These are phyloP conservation scores for Scolopax mira DNA, from an alignment of 2,113 vertebrate species.

Conservation along the genomic window DNA sequence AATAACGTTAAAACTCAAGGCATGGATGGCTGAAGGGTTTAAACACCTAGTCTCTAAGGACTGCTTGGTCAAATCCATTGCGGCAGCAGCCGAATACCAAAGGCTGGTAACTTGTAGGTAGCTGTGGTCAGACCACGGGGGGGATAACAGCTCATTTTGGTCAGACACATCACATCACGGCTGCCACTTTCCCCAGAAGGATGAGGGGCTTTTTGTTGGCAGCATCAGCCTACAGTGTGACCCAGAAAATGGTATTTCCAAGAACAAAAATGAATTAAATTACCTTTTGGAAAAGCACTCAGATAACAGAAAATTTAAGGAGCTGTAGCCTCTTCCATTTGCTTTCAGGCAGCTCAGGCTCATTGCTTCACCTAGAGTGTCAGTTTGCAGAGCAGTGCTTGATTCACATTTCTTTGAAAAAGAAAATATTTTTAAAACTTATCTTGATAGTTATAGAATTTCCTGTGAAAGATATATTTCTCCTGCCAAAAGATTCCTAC, in stretches of 20 bases:
- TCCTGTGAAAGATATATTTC: conserved; percentile 53
- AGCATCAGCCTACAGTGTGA: not conserved
- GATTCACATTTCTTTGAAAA: conserved; percentile 19
- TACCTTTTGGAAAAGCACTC: not conserved
- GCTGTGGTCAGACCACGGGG: not conserved
- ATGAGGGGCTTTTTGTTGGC: not conserved
- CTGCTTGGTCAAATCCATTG: not conserved
- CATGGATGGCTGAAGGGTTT: not conserved
- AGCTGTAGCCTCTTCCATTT: not conserved
- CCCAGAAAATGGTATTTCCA: not conserved
- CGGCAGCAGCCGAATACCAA: not conserved
- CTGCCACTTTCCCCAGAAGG: not conserved
- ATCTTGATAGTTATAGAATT: conserved; percentile 62
- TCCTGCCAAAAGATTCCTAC: conserved; percentile 59
- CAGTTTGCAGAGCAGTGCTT: not conserved
- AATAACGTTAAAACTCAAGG: not conserved
- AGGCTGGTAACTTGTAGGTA: not conserved
- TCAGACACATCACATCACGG: not conserved
- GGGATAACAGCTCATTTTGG: not conserved
- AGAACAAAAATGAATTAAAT: not conserved
- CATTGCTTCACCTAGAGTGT: conserved; percentile 18
- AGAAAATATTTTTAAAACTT: conserved; percentile 51
- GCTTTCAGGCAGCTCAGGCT: not conserved
- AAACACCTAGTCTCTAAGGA: not conserved
- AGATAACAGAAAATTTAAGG: conserved; percentile 3